Conservation (phyloP, 1,140 invertebrate genomes). For the Cherax quadricarinatus region DNA sequence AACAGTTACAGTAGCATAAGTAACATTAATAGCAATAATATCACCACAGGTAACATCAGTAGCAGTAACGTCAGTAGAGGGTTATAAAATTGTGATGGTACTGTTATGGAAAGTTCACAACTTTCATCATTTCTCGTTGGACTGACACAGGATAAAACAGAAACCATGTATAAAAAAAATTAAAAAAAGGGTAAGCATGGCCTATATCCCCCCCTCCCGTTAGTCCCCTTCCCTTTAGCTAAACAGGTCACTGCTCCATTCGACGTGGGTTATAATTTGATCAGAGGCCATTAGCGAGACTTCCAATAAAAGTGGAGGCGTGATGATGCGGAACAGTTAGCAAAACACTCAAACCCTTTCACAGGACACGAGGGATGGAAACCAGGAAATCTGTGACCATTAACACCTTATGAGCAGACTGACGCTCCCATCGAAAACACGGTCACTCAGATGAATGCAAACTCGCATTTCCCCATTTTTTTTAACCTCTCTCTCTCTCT, state of each 20-base stretch:
- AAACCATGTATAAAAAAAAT: too few species aligned
- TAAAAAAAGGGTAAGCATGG: too few species aligned
- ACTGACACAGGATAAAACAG: not conserved
- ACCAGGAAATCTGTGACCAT: not conserved
- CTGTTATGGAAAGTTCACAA: too few species aligned
- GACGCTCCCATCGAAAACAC: not conserved
- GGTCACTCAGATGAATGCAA: not conserved
- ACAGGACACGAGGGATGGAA: not conserved
- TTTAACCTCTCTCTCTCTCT: not conserved
- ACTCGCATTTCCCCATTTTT: not conserved
- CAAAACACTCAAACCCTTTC: not conserved
- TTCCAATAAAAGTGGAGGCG: conserved; percentile 12
- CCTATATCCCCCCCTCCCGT: not conserved
- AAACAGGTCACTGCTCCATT: conserved; percentile 1
- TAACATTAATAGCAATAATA: not conserved
- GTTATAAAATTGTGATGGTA: too few species aligned
- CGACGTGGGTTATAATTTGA: conserved; percentile 37
- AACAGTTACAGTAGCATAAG: not conserved
- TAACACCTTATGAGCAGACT: not conserved
- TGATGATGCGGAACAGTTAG: not conserved
- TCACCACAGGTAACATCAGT: not conserved
- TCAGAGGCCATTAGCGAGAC: conserved; percentile 19
- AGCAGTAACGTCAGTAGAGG: not conserved
- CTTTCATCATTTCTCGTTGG: not conserved
- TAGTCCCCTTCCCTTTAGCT: not conserved